Evolutionary conservation across 2,797 vertebrate genomes (phyloP).

Genomic region (Sparidentex hasta): DNA sequence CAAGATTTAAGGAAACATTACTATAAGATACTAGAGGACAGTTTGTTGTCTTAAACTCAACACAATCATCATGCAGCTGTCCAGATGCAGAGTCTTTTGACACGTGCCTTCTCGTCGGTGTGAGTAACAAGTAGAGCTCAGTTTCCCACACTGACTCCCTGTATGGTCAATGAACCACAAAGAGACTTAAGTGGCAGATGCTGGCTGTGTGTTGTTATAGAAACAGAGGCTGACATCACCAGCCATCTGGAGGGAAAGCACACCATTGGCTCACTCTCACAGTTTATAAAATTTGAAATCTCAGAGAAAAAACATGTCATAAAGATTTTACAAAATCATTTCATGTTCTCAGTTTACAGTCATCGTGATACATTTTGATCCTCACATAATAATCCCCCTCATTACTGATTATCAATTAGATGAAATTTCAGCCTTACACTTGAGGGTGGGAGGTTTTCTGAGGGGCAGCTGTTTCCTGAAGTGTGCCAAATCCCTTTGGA

Average conservation of each 20-base stretch:
- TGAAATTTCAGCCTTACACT: background rate
- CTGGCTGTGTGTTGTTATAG: background rate
- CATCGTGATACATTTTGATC: conserved; percentile 50
- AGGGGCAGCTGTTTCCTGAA: conserved; percentile 26
- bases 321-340: background rate
- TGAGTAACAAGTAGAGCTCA: background rate
- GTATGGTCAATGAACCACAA: background rate
- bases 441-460: background rate
- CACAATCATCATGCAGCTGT: background rate
- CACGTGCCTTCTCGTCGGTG: background rate
- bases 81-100: background rate
- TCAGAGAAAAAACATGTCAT: background rate
- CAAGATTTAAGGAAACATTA: background rate
- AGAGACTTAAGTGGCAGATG: conserved; percentile 2
- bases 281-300: background rate
- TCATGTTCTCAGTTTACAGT: conserved; percentile 18
- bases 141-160: background rate
- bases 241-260: conserved; percentile 24
- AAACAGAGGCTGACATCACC: conserved; percentile 48
- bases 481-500: conserved; percentile 58
- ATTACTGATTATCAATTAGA: background rate
- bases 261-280: background rate
- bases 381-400: background rate
- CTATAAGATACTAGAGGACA: background rate
- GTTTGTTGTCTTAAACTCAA: background rate